Base-by-base conservation (phyloP, 2,113 vertebrate genomes). In the Pachycephala philippinensis region DNA sequence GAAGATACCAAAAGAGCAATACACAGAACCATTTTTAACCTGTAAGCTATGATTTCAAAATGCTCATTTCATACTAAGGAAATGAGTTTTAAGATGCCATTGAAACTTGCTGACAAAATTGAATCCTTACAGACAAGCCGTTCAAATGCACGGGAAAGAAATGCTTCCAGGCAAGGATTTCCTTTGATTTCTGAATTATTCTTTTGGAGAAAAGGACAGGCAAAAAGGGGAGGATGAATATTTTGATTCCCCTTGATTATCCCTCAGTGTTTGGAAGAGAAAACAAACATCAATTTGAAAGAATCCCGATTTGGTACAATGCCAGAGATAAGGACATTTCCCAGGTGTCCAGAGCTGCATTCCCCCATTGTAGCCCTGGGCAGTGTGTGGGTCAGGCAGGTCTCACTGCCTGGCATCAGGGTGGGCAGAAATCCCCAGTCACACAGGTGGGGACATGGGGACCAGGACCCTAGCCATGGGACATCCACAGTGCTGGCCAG, bases 371-470 rank as follows among this genome's bases (percentile, higher is more conserved):
- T 2, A 17, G 47, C 52, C 40, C 57, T 9, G 12, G 14, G 39
- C 42, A 49, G 22, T 6, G 4, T 35, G 30, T 13, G 35, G 42
- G 21, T 27, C 23, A 11, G 12, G 33, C 11, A 7, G 26, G 9
- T 31, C 26, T 28, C 3, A 0, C 19, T 75, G 30, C 24, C 1
- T 0, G 45, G 35, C 17, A 7, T 6, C 71, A 21, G 61, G 5
- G 28, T 31, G 61, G 39, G 49, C 40, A n/a, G 44, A 17, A 76
- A 16, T 27, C 12, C 77, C 22, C 27, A 18, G 47, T 20, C 8
- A 3, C 2, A 1, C 11, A 26, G 17, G 17, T 16, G 22, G 54
- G 65, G 35, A 37, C 12, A 1, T 2, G 8, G 47, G 42, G 9
- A 77, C 19, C 31, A 33, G 52, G 8, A 11, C 30, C 24, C 23